Conservation (phyloP, 2,797 vertebrate species). For the Nyctalus aviator region DNA sequence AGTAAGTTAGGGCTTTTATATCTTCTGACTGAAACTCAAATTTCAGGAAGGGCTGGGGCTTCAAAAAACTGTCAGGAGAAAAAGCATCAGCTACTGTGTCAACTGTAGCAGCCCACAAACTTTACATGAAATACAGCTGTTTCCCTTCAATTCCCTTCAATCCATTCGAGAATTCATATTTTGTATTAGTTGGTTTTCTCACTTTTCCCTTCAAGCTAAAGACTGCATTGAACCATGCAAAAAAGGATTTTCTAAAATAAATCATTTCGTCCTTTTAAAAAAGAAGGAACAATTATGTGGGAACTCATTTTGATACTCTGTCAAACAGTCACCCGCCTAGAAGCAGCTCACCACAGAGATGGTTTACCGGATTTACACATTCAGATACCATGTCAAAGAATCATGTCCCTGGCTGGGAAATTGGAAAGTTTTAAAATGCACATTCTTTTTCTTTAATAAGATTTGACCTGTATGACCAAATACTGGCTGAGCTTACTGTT, state of each 20-base stretch:
- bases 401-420: neutral
- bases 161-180: conserved; percentile 3
- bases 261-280: neutral
- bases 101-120: conserved; percentile 26
- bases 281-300: conserved; percentile 29
- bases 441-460: conserved; percentile 46
- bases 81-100: neutral
- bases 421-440: conserved; percentile 52
- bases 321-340: neutral
- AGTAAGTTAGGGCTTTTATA: neutral
- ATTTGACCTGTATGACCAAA: conserved; percentile 27
- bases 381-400: neutral
- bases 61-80: neutral
- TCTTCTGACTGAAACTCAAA: conserved; percentile 18
- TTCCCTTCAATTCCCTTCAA: neutral
- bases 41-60: neutral
- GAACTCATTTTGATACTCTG: conserved; percentile 8
- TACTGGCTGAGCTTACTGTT: conserved; percentile 14
- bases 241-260: conserved; percentile 31
- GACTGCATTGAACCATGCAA: neutral
- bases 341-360: neutral
- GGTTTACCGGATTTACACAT: neutral
- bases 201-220: conserved; percentile 38
- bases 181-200: neutral
- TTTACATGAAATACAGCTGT: neutral